phyloP scores from a whole-genome alignment of 2,888 invertebrate genomes.

The Danaus chrysippus region DNA sequence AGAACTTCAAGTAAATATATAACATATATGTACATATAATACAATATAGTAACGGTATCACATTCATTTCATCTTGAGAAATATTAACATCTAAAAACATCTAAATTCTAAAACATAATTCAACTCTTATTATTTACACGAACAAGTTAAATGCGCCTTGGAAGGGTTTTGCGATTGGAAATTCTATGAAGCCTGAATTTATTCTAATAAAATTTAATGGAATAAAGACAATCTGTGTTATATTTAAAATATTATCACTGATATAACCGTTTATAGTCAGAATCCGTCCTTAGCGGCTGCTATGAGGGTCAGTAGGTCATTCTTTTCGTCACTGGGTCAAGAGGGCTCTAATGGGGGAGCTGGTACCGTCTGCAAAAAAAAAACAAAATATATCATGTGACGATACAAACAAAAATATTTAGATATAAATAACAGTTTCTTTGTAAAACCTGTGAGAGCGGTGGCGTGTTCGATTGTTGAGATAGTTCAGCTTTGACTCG shows the following conservation, averaged over 20 bases:
- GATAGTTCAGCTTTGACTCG: slow-evolving; percentile 91
- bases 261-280: slow-evolving; percentile 37
- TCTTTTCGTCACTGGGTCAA: slow-evolving; percentile 66
- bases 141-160: no score
- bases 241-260: neutral
- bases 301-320: slow-evolving; percentile 64
- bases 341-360: slow-evolving; percentile 52
- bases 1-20: no score
- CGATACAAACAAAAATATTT: slow-evolving; percentile 13
- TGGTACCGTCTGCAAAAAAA: slow-evolving; percentile 38
- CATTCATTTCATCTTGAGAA: no score
- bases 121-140: no score
- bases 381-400: slow-evolving; percentile 20
- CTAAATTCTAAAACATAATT: no score
- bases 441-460: slow-evolving; percentile 91
- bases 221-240: neutral
- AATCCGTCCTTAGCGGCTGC: slow-evolving; percentile 64
- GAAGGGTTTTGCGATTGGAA: no score
- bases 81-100: no score
- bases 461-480: slow-evolving; percentile 68
- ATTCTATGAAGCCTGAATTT: no score
- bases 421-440: slow-evolving; percentile 13
- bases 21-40: no score
- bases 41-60: no score
- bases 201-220: neutral